phyloP scores from a whole-genome alignment of 2,888 invertebrate species.

The Scelioninae gen. 2 region DNA sequence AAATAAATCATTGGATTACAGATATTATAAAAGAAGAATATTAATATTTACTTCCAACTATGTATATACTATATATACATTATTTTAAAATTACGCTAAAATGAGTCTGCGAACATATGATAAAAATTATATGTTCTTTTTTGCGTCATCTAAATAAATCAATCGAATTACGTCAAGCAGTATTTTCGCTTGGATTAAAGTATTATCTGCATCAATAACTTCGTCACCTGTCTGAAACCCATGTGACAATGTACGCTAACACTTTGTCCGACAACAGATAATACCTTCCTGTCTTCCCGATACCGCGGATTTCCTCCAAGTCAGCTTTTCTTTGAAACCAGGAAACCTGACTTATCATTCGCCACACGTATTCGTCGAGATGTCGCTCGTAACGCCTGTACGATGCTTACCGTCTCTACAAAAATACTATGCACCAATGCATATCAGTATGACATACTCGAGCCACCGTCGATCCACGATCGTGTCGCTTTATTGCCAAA shows the following conservation, averaged over 20 bases:
- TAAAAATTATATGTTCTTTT: too few species aligned
- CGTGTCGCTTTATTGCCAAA: constrained; percentile 26
- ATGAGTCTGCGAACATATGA: too few species aligned
- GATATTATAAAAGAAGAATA: too few species aligned
- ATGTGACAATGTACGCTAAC: not conserved
- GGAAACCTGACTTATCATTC: constrained; percentile 49
- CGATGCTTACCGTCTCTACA: constrained; percentile 39
- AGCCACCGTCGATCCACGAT: constrained; percentile 19
- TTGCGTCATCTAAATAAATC: too few species aligned
- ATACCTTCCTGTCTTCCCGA: constrained; percentile 3
- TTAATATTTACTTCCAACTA: too few species aligned
- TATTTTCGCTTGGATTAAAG: too few species aligned
- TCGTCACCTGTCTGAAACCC: not conserved
- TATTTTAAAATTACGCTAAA: too few species aligned
- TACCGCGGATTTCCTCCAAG: not conserved
- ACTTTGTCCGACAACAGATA: constrained; percentile 32
- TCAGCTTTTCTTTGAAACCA: not conserved
- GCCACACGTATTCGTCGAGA: constrained; percentile 7
- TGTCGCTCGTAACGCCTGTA: constrained; percentile 38
- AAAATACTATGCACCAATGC: constrained; percentile 18
- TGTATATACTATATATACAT: too few species aligned
- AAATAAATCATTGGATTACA: too few species aligned
- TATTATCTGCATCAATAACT: too few species aligned
- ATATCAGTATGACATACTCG: constrained; percentile 30
- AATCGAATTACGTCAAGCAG: too few species aligned